phyloP scores from a whole-genome alignment of 2,113 vertebrate species.

The Pollimyrus isidori region DNA sequence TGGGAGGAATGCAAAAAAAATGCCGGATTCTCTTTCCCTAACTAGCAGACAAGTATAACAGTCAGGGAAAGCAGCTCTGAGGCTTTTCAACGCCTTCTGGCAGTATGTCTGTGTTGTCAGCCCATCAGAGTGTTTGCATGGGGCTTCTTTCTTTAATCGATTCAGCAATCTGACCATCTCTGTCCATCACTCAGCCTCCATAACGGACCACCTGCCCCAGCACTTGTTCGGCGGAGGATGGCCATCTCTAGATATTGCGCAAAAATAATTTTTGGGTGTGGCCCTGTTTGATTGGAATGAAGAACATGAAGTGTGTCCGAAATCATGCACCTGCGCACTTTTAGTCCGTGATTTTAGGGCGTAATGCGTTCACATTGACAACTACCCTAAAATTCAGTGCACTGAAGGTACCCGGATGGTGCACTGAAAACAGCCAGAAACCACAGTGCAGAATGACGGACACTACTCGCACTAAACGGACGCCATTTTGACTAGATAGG shows the following conservation, averaged over 20 bases:
- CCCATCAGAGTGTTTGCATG: background rate
- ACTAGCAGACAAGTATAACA: background rate
- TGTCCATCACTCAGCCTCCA: background rate
- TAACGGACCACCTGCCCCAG: background rate
- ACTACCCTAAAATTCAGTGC: no score
- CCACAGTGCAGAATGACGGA: no score
- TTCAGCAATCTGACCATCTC: background rate
- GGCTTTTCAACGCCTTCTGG: background rate
- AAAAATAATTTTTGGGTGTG: background rate
- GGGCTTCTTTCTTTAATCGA: background rate
- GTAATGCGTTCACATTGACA: no score
- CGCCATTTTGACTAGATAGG: no score
- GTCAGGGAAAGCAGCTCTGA: background rate
- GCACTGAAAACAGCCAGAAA: no score
- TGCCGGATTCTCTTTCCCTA: background rate
- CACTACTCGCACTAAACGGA: no score
- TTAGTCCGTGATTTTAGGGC: no score
- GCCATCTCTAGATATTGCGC: background rate
- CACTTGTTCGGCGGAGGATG: background rate
- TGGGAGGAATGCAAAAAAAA: background rate
- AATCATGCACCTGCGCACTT: no score
- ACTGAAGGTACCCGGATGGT: no score
- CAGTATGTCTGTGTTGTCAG: background rate
- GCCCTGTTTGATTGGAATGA: background rate
- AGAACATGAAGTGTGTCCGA: no score